phyloP scores from a whole-genome alignment of 2,888 invertebrate genomes.

The Microplitis manilae region DNA sequence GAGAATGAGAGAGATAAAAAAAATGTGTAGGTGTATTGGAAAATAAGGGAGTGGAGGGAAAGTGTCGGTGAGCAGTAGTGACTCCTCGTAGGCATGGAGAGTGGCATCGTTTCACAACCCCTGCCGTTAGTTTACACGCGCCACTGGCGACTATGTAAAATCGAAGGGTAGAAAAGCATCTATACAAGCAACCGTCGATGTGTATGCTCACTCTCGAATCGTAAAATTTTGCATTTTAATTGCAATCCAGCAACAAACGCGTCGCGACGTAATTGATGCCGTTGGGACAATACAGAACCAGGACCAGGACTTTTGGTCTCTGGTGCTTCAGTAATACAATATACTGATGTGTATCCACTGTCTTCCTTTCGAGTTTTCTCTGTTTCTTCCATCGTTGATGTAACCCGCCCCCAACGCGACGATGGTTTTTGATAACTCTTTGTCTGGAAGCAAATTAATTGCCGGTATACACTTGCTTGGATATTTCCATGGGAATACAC shows the following conservation, averaged over 20 bases:
- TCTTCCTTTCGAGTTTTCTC: constrained; percentile 14
- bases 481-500: constrained; percentile 51
- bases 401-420: constrained; percentile 34
- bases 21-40: neutral
- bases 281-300: constrained; percentile 53
- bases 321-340: constrained; percentile 28
- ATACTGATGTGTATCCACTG: neutral
- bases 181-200: constrained; percentile 23
- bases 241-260: constrained; percentile 54
- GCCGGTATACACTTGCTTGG: constrained; percentile 51
- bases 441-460: constrained; percentile 60
- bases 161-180: constrained; percentile 40
- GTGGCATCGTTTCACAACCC: constrained; percentile 2
- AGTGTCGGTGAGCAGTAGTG: constrained; percentile 10
- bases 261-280: constrained; percentile 60
- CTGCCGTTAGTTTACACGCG: constrained; percentile 27
- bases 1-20: neutral
- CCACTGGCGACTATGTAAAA: constrained; percentile 47
- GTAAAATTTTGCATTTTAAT: constrained; percentile 64
- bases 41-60: neutral
- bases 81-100: constrained; percentile 20
- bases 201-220: constrained; percentile 48
- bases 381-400: constrained; percentile 43
- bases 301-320: constrained; percentile 35
- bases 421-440: constrained; percentile 54